phyloP scores from a whole-genome alignment of 2,888 invertebrate species.

The Tetranychus truncatus region DNA sequence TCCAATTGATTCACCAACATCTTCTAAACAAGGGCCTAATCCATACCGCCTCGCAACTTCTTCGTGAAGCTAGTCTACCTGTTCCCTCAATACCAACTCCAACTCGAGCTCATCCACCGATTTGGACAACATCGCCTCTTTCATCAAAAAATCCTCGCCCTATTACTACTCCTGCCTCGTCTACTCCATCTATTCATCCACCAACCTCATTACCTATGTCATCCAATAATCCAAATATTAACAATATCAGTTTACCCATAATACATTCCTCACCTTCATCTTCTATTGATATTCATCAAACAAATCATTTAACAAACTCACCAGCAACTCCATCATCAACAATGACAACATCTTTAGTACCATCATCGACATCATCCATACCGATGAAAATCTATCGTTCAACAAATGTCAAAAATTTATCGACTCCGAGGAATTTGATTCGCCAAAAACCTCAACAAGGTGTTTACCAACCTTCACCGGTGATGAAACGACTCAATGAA shows the following conservation, averaged over 20 bases:
- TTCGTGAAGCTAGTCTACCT: conserved; percentile 48
- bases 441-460: conserved; percentile 2
- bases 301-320: conserved; percentile 6
- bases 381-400: conserved; percentile 6
- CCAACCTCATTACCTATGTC: conserved; percentile 2
- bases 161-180: conserved; percentile 10
- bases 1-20: conserved; percentile 77
- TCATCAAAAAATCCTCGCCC: conserved; percentile 11
- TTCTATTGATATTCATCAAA: conserved; percentile 1
- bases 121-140: conserved; percentile 14
- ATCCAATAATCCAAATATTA: not conserved
- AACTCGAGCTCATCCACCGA: not conserved
- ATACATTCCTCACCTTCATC: not conserved
- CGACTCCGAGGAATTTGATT: not conserved
- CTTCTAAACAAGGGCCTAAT: conserved; percentile 53
- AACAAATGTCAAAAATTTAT: not conserved
- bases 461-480: not conserved
- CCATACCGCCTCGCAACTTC: conserved; percentile 52
- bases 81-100: conserved; percentile 18
- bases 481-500: conserved; percentile 11
- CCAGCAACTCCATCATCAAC: conserved; percentile 7
- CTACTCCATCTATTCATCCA: not conserved
- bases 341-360: not conserved
- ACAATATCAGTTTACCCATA: conserved; percentile 15
- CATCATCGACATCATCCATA: not conserved